These are phyloP conservation scores for Heteromormyrus szaboi DNA, from an alignment of 2,797 vertebrate species.

Conservation along the genomic window DNA sequence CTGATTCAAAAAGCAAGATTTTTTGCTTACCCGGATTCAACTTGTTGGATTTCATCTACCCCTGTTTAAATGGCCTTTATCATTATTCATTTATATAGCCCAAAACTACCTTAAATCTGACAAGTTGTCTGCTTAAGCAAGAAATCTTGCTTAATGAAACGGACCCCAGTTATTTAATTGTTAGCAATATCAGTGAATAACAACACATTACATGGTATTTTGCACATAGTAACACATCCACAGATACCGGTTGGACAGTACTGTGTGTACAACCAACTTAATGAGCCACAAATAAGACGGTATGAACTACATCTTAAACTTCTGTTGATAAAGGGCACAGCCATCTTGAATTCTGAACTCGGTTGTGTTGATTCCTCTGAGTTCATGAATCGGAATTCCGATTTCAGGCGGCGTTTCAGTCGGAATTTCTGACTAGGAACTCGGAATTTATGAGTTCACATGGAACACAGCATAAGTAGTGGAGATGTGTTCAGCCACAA, in stretches of 20 bases:
- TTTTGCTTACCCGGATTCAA: neutral
- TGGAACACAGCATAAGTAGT: neutral
- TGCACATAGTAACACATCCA: neutral
- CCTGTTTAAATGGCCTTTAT: neutral
- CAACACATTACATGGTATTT: neutral
- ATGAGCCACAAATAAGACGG: neutral
- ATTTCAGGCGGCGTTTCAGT: neutral
- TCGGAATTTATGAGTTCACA: neutral
- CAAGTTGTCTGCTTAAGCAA: neutral
- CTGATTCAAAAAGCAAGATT: neutral
- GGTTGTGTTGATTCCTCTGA: neutral
- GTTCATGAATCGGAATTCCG: neutral
- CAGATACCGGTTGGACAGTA: neutral
- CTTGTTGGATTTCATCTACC: neutral
- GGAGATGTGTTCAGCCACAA: neutral
- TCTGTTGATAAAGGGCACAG: neutral
- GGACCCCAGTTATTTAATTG: neutral
- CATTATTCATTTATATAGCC: neutral
- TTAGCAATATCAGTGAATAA: neutral
- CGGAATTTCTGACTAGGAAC: neutral
- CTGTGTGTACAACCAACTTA: neutral
- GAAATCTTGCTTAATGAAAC: neutral
- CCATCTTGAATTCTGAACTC: neutral
- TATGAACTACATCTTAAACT: neutral
- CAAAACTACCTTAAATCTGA: neutral